A percentile compares a stretch with the other conserved stretches of the same genome.
phyloP scores from a whole-genome alignment of 1,140 invertebrate genomes.

The Drosophila kohkoa region DNA sequence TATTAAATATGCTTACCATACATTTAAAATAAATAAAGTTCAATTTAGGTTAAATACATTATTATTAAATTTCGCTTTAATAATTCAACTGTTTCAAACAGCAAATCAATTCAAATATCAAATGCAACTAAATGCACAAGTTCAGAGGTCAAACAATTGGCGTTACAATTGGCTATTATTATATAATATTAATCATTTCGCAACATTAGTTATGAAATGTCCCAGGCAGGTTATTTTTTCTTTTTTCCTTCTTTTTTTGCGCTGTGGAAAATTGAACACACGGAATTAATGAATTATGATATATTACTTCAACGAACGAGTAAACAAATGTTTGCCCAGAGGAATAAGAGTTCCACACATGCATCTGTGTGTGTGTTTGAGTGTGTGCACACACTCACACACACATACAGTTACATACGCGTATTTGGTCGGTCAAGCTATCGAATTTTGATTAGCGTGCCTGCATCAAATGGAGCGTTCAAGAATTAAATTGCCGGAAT shows the following conservation, averaged over 20 bases:
- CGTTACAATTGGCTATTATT: not conserved
- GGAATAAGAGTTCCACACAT: not conserved
- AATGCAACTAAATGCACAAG: not conserved
- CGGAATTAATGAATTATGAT: constrained; percentile 44
- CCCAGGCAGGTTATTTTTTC: constrained; percentile 16
- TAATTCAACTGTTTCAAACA: not conserved
- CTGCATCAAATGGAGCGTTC: constrained; percentile 37
- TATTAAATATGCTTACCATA: too few species aligned
- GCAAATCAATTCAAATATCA: constrained; percentile 3
- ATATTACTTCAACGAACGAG: constrained; percentile 17
- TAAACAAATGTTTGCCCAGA: constrained; percentile 10
- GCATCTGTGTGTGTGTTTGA: not conserved
- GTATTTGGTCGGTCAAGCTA: constrained; percentile 16
- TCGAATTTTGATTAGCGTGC: constrained; percentile 36
- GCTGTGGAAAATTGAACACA: constrained; percentile 13
- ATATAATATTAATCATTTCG: constrained; percentile 34
- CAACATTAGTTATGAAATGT: constrained; percentile 40
- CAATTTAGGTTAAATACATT: too few species aligned
- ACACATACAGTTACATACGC: not conserved
- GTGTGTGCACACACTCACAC: not conserved
- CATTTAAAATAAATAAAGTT: too few species aligned
- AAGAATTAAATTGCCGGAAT: constrained; percentile 28
- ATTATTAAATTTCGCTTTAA: not conserved
- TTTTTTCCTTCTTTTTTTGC: not conserved
- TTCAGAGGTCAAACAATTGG: not conserved